Evolutionary conservation across 1,140 invertebrate genomes (phyloP).

Genomic region (Eubasilissa regina): DNA sequence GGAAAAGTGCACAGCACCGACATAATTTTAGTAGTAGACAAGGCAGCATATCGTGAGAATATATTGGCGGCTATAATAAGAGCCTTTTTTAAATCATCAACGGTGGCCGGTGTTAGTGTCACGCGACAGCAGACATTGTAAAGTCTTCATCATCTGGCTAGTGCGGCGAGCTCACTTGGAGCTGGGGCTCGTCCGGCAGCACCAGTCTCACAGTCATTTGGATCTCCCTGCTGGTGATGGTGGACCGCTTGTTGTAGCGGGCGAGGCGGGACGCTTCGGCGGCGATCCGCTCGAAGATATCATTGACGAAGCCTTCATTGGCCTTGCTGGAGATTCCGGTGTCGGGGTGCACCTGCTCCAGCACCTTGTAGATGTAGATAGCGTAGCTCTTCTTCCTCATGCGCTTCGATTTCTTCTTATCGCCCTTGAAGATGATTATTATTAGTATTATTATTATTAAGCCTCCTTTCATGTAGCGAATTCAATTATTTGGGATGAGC

Average conservation of each 20-base stretch:
- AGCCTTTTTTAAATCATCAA: slow-evolving; percentile 56
- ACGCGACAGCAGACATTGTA: slow-evolving; percentile 64
- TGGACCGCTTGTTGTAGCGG: slow-evolving; percentile 81
- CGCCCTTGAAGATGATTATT: slow-evolving; percentile 71
- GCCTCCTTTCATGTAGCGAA: no score
- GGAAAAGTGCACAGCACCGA: no score
- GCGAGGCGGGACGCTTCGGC: slow-evolving; percentile 77
- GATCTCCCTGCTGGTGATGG: slow-evolving; percentile 73
- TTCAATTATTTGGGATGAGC: no score
- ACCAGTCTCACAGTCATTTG: slow-evolving; percentile 73
- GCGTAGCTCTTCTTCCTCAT: slow-evolving; percentile 79
- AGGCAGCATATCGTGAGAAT: background rate
- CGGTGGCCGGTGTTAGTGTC: slow-evolving; percentile 64
- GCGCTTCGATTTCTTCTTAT: slow-evolving; percentile 74
- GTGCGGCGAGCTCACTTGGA: slow-evolving; percentile 70
- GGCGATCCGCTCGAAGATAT: slow-evolving; percentile 76
- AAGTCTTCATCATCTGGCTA: slow-evolving; percentile 67
- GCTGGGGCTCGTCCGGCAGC: slow-evolving; percentile 74
- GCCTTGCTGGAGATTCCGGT: slow-evolving; percentile 73
- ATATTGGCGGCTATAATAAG: slow-evolving; percentile 45
- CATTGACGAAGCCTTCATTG: slow-evolving; percentile 79
- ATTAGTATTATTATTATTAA: no score
- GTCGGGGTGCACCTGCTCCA: slow-evolving; percentile 71
- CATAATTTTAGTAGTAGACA: no score
- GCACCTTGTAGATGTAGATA: slow-evolving; percentile 81